Percentiles rank a stretch among this genome's conserved stretches.
Conservation (phyloP, 2,888 invertebrate species). For the Pseudoips prasinana region DNA sequence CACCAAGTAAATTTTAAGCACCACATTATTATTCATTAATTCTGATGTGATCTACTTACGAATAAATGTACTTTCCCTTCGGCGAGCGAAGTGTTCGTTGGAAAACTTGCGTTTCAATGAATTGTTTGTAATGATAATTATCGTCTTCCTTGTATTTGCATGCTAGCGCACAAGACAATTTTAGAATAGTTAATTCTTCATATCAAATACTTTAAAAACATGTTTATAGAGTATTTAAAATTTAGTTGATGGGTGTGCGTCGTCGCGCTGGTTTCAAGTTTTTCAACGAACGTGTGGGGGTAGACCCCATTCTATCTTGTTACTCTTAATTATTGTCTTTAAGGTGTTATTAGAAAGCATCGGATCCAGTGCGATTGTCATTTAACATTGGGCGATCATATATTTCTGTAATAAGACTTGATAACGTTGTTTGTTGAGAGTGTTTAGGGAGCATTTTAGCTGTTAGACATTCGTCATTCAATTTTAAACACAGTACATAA, state of each 20-base stretch:
- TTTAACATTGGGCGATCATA: slow-evolving; percentile 35
- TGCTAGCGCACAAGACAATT: slow-evolving; percentile 72
- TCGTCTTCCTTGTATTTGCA: slow-evolving; percentile 74
- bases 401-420: slow-evolving; percentile 60
- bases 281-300: slow-evolving; percentile 56
- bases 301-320: slow-evolving; percentile 43
- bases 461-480: slow-evolving; percentile 36
- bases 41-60: slow-evolving; percentile 61
- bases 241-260: slow-evolving; percentile 46
- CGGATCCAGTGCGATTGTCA: too few relatives aligned
- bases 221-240: slow-evolving; percentile 47
- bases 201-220: slow-evolving; percentile 67
- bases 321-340: slow-evolving; percentile 57
- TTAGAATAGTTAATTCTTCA: slow-evolving; percentile 68
- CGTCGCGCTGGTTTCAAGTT: slow-evolving; percentile 47
- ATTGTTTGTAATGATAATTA: slow-evolving; percentile 45
- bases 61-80: slow-evolving; percentile 50
- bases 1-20: slow-evolving; percentile 68
- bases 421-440: slow-evolving; percentile 70
- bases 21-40: slow-evolving; percentile 60
- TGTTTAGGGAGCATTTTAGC: slow-evolving; percentile 59
- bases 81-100: slow-evolving; percentile 52
- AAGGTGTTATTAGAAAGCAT: slow-evolving; percentile 40
- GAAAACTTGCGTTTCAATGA: slow-evolving; percentile 59
- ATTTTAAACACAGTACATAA: slow-evolving; percentile 32